A percentile compares a stretch with the other conserved stretches of the same genome.
These are phyloP conservation scores for Sinohyriopsis cumingii DNA, from an alignment of 2,888 invertebrate species.

Conservation along the genomic window DNA sequence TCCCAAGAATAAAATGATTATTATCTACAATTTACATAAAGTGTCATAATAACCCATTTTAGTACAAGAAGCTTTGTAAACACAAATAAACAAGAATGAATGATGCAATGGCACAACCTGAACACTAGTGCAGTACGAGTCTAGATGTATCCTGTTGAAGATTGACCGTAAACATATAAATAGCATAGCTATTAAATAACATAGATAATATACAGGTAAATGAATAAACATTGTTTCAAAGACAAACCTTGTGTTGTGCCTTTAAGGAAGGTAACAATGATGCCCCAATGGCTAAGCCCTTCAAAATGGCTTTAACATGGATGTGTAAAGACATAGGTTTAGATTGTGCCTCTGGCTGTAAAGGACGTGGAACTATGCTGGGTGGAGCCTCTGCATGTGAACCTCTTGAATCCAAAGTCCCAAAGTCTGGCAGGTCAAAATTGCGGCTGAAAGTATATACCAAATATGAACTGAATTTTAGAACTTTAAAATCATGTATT, in stretches of 20 bases:
- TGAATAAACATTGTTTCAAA: neutral
- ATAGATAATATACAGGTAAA: neutral
- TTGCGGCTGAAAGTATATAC: slow-evolving; percentile 25
- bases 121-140: no score
- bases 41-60: no score
- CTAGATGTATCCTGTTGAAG: no score
- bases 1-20: no score
- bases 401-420: slow-evolving; percentile 35
- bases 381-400: slow-evolving; percentile 29
- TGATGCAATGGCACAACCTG: no score
- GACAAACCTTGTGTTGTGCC: slow-evolving; percentile 85
- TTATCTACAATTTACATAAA: no score
- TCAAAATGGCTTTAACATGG: slow-evolving; percentile 73
- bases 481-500: no score
- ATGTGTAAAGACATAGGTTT: slow-evolving; percentile 54
- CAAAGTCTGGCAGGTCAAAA: slow-evolving; percentile 34
- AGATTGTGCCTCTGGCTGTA: slow-evolving; percentile 24
- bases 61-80: no score
- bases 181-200: no score
- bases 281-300: slow-evolving; percentile 91
- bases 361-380: slow-evolving; percentile 24
- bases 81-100: no score
- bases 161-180: no score
- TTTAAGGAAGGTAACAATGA: slow-evolving; percentile 96
- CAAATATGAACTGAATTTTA: neutral